phyloP scores from a whole-genome alignment of 35 echinoderm and acorn worm species.

The Acanthaster planci region DNA sequence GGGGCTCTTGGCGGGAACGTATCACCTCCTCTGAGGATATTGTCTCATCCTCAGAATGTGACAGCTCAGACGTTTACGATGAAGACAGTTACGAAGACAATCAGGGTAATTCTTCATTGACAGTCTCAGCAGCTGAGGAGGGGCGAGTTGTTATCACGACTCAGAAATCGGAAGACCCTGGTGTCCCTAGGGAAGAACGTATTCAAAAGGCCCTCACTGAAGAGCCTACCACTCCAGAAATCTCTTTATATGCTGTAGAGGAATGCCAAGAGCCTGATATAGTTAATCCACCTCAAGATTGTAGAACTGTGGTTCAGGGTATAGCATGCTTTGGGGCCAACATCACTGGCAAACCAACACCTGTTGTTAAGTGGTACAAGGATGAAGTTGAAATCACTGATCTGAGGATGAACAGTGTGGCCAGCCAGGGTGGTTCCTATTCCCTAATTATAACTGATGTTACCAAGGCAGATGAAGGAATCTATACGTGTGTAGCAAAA shows the following conservation, averaged over 20 bases:
- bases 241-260: neutral
- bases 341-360: conserved; percentile 73
- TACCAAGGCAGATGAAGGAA: conserved; percentile 78
- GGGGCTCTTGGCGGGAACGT: conserved; percentile 12
- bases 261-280: conserved; percentile 14
- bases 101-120: neutral
- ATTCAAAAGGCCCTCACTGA: neutral
- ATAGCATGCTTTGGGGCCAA: conserved; percentile 55
- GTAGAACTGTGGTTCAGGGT: neutral
- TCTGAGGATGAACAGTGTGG: conserved; percentile 71
- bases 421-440: conserved; percentile 50
- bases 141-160: neutral
- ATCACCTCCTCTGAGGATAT: conserved; percentile 4
- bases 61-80: neutral
- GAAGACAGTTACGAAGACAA: neutral
- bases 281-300: conserved; percentile 1
- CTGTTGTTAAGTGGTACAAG: conserved; percentile 79
- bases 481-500: conserved; percentile 77
- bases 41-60: conserved; percentile 11
- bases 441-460: conserved; percentile 78
- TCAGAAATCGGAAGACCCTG: neutral
- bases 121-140: neutral
- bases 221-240: neutral
- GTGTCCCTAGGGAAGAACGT: neutral
- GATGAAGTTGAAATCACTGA: conserved; percentile 75